A percentile compares a stretch with the other conserved stretches of the same genome.
Conservation (phyloP, 2,888 invertebrate genomes). For the Meganola albula region DNA sequence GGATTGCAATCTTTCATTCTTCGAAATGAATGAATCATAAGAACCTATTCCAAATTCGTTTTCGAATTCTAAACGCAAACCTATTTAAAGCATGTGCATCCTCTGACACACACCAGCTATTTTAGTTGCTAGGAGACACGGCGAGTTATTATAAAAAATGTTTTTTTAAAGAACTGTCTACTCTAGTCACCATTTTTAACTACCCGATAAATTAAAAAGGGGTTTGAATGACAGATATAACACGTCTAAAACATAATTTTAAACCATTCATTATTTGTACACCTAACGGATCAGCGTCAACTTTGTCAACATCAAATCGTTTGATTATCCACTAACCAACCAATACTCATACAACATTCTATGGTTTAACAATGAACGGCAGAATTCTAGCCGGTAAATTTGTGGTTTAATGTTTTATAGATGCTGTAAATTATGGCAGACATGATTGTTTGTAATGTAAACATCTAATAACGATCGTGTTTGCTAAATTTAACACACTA, state of each 20-base stretch:
- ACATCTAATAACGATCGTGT: too few species aligned
- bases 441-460: too few species aligned
- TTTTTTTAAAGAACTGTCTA: slow-evolving; percentile 6
- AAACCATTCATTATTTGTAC: slow-evolving; percentile 15
- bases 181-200: slow-evolving; percentile 13
- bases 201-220: slow-evolving; percentile 14
- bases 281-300: neutral
- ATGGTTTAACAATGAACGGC: too few species aligned
- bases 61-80: neutral
- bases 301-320: too few species aligned
- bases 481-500: too few species aligned
- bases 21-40: neutral
- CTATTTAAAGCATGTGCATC: neutral
- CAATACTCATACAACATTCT: too few species aligned
- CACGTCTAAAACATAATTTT: slow-evolving; percentile 20
- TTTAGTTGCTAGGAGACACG: slow-evolving; percentile 8
- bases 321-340: too few species aligned
- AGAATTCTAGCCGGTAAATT: too few species aligned
- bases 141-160: slow-evolving; percentile 4
- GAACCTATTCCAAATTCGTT: neutral
- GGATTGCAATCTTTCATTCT: too few species aligned
- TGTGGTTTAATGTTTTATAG: too few species aligned
- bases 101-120: neutral
- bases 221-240: slow-evolving; percentile 9
- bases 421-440: too few species aligned